These are phyloP conservation scores for Nipponacmea schrenckii DNA, from an alignment of 2,888 invertebrate genomes.

Conservation along the genomic window DNA sequence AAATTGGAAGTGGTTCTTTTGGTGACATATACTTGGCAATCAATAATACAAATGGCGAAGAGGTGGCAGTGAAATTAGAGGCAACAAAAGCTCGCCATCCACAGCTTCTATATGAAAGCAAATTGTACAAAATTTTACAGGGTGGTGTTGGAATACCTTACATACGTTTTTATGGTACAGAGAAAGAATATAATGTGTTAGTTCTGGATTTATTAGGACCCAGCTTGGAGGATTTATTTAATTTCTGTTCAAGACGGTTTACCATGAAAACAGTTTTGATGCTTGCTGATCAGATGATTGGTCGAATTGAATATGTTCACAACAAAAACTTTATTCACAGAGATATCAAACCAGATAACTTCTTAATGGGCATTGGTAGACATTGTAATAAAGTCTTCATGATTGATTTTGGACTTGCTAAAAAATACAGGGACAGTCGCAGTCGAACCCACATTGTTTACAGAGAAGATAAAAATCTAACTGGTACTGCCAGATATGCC, in stretches of 20 bases:
- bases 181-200: constrained; percentile 96
- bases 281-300: constrained; percentile 85
- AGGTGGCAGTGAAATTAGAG: constrained; percentile 72
- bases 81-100: constrained; percentile 71
- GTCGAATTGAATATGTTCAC: constrained; percentile 97
- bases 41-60: constrained; percentile 68
- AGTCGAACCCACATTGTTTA: constrained; percentile 94
- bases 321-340: constrained; percentile 99
- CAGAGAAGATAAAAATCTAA: constrained; percentile 71
- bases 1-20: constrained; percentile 68
- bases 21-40: constrained; percentile 69
- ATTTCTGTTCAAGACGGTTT: constrained; percentile 98
- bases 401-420: constrained; percentile 99
- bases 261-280: constrained; percentile 99
- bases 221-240: constrained; percentile 79
- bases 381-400: constrained; percentile 79
- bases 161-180: constrained; percentile 74
- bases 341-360: constrained; percentile 72
- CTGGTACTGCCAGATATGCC: constrained; percentile 81
- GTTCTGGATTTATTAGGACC: constrained; percentile 95
- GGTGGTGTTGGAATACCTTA: constrained; percentile 69
- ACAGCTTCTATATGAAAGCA: constrained; percentile 72
- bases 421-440: constrained; percentile 95
- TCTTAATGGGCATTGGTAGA: constrained; percentile 71
- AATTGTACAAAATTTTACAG: constrained; percentile 71